These are phyloP conservation scores for Cebidichthys violaceus DNA, from an alignment of 2,113 vertebrate species.

Conservation along the genomic window DNA sequence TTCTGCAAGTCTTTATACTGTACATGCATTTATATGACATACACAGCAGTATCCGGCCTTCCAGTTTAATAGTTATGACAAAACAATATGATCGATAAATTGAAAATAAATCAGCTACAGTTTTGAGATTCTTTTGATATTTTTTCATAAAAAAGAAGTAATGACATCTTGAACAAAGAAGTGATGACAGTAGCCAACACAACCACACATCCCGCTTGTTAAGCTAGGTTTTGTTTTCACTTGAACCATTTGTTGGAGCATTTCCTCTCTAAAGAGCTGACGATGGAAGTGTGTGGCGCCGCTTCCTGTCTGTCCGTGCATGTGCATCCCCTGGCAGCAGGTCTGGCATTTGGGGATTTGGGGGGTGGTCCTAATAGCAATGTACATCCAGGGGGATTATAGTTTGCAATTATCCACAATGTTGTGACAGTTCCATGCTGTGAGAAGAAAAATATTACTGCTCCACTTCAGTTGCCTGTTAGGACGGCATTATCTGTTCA, in stretches of 20 bases:
- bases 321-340: not conserved
- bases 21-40: not conserved
- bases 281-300: not conserved
- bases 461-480: constrained; percentile 46
- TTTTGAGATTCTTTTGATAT: not conserved
- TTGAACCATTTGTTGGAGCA: constrained; percentile 28
- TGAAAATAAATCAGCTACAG: not conserved
- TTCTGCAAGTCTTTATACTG: no score
- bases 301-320: not conserved
- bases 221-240: constrained; percentile 5
- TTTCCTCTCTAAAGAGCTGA: constrained; percentile 18
- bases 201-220: not conserved
- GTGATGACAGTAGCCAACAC: not conserved
- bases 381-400: constrained; percentile 42
- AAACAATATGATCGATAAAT: not conserved
- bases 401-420: constrained; percentile 46
- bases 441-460: constrained; percentile 28
- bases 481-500: constrained; percentile 50
- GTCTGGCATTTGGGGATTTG: constrained; percentile 37
- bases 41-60: not conserved
- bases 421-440: constrained; percentile 62
- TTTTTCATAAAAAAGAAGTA: not conserved
- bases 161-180: not conserved
- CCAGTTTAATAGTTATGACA: not conserved
- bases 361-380: constrained; percentile 32